These are phyloP conservation scores for Eurytemora carolleeae DNA, from an alignment of 1,140 invertebrate species.

Conservation along the genomic window DNA sequence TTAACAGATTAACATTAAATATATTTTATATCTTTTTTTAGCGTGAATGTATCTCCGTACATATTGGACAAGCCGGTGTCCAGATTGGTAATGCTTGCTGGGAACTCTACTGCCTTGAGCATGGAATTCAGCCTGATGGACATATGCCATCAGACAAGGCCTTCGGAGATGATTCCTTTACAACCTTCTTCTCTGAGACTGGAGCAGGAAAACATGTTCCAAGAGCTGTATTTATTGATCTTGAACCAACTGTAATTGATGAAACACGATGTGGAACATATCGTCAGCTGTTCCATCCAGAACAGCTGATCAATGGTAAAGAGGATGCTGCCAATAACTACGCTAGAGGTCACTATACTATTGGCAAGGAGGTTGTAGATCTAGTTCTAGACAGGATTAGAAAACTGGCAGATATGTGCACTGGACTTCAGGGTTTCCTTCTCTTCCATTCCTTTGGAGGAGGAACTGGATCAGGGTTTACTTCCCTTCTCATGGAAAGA, in stretches of 20 bases:
- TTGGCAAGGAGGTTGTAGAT: slow-evolving; percentile 69
- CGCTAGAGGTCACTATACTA: slow-evolving; percentile 71
- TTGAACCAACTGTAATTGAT: slow-evolving; percentile 37
- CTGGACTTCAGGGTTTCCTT: slow-evolving; percentile 66
- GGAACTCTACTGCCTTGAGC: slow-evolving; percentile 34
- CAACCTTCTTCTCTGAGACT: slow-evolving; percentile 37
- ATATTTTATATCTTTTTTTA: background rate
- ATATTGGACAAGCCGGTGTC: slow-evolving; percentile 33
- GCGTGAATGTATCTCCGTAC: slow-evolving; percentile 33
- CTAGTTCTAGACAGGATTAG: slow-evolving; percentile 50
- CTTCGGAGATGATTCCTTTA: slow-evolving; percentile 27
- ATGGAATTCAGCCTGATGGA: slow-evolving; percentile 20
- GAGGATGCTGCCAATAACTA: slow-evolving; percentile 80
- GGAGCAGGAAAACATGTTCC: slow-evolving; percentile 41
- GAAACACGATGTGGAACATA: slow-evolving; percentile 42
- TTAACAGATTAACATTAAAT: too few species aligned
- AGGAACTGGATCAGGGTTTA: slow-evolving; percentile 69
- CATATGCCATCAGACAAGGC: slow-evolving; percentile 18
- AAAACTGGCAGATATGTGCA: slow-evolving; percentile 64
- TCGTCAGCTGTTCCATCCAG: slow-evolving; percentile 36
- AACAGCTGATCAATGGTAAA: slow-evolving; percentile 38
- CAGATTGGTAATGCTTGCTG: slow-evolving; percentile 38
- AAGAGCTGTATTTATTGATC: slow-evolving; percentile 56
- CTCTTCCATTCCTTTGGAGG: slow-evolving; percentile 81
- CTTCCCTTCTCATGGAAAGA: slow-evolving; percentile 64